A percentile compares a stretch with the other conserved stretches of the same genome.
phyloP scores from a whole-genome alignment of 2,888 invertebrate species.

The Pomacea canaliculata region DNA sequence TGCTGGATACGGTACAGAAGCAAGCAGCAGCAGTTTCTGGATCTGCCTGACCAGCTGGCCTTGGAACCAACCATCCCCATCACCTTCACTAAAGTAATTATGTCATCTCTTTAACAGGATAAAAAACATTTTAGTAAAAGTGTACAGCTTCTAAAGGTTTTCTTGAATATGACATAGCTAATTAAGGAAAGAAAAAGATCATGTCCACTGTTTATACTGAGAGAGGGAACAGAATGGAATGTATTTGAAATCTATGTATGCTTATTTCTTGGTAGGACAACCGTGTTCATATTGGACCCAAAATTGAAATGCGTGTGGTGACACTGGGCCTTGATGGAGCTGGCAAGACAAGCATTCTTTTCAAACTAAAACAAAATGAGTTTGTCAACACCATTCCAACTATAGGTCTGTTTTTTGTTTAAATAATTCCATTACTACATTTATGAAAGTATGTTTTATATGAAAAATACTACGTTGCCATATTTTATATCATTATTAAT shows the following conservation, averaged over 20 bases:
- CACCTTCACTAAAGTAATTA: constrained; percentile 74
- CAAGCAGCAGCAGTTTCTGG: constrained; percentile 74
- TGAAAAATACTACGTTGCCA: too few relatives aligned
- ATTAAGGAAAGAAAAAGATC: too few relatives aligned
- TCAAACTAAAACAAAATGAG: constrained; percentile 74
- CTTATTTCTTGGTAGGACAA: constrained; percentile 71
- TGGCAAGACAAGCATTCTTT: constrained; percentile 75
- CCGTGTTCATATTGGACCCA: constrained; percentile 76
- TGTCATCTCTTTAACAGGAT: not conserved
- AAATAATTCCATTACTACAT: too few relatives aligned
- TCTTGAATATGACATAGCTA: too few relatives aligned
- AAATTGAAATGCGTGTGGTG: constrained; percentile 75
- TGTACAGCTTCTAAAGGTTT: too few relatives aligned
- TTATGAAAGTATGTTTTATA: too few relatives aligned
- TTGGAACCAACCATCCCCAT: constrained; percentile 75
- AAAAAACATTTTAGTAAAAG: too few relatives aligned
- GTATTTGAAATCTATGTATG: too few relatives aligned
- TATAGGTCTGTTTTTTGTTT: constrained; percentile 68
- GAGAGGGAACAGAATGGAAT: too few relatives aligned
- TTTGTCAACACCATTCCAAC: constrained; percentile 74
- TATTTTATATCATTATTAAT: too few relatives aligned
- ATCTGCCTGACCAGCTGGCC: constrained; percentile 73
- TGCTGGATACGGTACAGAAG: constrained; percentile 73
- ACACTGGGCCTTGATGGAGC: constrained; percentile 75
- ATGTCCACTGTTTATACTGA: too few relatives aligned